Evolutionary conservation across 2,113 vertebrate species (phyloP).

Genomic region (Lucifuga dentata): DNA sequence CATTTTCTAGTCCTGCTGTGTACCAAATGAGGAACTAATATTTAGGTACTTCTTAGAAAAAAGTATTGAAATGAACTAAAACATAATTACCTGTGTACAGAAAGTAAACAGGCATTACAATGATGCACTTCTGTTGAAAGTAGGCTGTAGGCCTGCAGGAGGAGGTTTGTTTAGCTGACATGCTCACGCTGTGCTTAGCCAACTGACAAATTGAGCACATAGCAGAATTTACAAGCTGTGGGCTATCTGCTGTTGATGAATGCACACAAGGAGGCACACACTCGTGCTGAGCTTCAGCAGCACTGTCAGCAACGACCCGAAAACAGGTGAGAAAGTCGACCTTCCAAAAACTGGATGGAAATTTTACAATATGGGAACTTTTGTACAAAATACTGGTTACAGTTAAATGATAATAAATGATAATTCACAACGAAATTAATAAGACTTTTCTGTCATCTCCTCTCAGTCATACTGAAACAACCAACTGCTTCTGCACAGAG

Average conservation of each 20-base stretch:
- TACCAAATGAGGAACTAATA: no score
- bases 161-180: constrained; percentile 36
- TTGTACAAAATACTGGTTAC: no score
- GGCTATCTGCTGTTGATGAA: constrained; percentile 53
- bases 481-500: no score
- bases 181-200: constrained; percentile 57
- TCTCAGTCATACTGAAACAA: no score
- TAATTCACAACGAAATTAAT: no score
- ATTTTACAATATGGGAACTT: no score
- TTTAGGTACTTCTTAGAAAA: no score
- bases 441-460: no score
- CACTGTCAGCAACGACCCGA: constrained; percentile 13
- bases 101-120: background rate
- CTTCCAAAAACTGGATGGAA: background rate
- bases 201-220: constrained; percentile 63
- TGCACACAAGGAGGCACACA: constrained; percentile 48
- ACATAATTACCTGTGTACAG: background rate
- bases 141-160: constrained; percentile 23
- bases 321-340: background rate
- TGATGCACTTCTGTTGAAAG: constrained; percentile 22
- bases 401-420: no score
- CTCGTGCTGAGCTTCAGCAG: constrained; percentile 45
- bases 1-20: no score
- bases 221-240: constrained; percentile 39
- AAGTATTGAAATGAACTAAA: no score